A percentile compares a stretch with the other conserved stretches of the same genome.
Conservation (phyloP, 2,888 invertebrate genomes). For the Drosophila greeni region DNA sequence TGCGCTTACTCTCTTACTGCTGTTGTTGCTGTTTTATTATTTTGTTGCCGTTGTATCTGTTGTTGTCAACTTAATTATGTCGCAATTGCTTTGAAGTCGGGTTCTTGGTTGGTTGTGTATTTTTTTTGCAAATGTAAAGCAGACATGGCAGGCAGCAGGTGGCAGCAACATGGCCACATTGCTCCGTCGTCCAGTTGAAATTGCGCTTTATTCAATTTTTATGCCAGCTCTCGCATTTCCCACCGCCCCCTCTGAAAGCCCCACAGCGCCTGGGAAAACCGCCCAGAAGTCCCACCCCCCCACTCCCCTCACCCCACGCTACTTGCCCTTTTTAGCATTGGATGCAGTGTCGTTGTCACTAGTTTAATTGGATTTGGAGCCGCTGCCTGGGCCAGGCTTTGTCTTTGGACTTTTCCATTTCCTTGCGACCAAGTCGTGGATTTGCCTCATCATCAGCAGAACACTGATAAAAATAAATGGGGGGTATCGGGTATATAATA, state of each 20-base stretch:
- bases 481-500: neutral
- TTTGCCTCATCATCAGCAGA: constrained; percentile 36
- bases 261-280: neutral
- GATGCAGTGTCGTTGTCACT: constrained; percentile 60
- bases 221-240: constrained; percentile 42
- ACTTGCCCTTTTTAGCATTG: constrained; percentile 56
- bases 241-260: neutral
- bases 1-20: constrained; percentile 25
- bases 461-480: neutral
- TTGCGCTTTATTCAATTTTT: constrained; percentile 69
- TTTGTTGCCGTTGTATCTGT: constrained; percentile 31
- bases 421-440: constrained; percentile 24
- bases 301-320: neutral
- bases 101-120: constrained; percentile 47
- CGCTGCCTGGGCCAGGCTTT: constrained; percentile 55
- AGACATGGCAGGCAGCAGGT: constrained; percentile 45
- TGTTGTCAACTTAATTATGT: constrained; percentile 73
- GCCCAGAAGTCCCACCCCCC: neutral
- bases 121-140: constrained; percentile 30
- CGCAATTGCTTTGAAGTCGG: constrained; percentile 73
- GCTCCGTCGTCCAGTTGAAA: constrained; percentile 57
- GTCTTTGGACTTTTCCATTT: constrained; percentile 25
- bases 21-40: constrained; percentile 23
- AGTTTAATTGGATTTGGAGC: constrained; percentile 68
- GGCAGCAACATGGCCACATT: constrained; percentile 43